Evolutionary conservation across 2,888 invertebrate genomes (phyloP).

Genomic region (Coelogynopora nodosa): DNA sequence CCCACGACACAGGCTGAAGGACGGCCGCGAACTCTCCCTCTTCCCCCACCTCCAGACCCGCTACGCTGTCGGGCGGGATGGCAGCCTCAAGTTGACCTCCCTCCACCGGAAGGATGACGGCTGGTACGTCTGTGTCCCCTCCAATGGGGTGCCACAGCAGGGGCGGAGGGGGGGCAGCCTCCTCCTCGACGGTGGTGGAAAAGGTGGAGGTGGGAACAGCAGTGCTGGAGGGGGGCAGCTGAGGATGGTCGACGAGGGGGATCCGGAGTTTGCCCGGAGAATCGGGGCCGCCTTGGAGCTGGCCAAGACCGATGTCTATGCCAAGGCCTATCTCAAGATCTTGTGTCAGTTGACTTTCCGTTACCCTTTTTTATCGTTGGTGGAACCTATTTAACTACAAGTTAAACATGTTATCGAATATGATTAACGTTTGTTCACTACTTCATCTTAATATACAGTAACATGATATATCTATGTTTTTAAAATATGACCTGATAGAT

Average conservation of each 20-base stretch:
- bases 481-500: no score
- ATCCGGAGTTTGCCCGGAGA: neutral
- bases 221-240: neutral
- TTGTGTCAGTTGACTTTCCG: neutral
- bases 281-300: neutral
- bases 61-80: neutral
- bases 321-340: constrained; percentile 7
- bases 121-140: neutral
- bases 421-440: no score
- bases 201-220: neutral
- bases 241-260: neutral
- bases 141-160: neutral
- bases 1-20: neutral
- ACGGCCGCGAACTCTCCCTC: neutral
- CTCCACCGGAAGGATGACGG: neutral
- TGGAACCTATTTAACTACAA: no score
- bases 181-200: neutral
- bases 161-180: neutral
- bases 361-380: no score
- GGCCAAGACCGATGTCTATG: neutral
- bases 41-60: neutral
- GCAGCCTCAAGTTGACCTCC: neutral
- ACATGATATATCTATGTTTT: no score
- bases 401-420: no score
- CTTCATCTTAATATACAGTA: no score